Percentiles rank a stretch among this genome's conserved stretches.
Evolutionary conservation across 2,113 vertebrate genomes (phyloP).

Genomic region (Scortum barcoo): DNA sequence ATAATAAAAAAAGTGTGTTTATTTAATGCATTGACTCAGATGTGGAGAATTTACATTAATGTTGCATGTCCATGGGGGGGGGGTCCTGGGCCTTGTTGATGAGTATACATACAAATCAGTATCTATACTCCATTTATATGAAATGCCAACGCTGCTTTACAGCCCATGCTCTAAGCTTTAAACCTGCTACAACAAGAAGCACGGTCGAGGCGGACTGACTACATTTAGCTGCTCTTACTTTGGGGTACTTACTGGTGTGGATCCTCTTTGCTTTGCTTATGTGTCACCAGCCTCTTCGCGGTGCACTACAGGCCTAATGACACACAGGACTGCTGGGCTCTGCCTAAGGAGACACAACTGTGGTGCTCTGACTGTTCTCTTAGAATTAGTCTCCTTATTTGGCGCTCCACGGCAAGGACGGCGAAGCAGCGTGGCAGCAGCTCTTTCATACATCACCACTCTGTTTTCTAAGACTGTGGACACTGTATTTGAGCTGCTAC

Average conservation of each 20-base stretch:
- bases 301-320: constrained; percentile 39
- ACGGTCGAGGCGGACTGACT: neutral
- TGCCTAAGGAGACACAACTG: constrained; percentile 14
- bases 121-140: neutral
- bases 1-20: no score
- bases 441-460: neutral
- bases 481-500: no score
- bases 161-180: constrained; percentile 7
- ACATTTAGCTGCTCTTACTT: constrained; percentile 17
- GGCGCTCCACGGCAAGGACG: neutral
- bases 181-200: neutral
- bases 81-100: no score
- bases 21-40: no score
- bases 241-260: constrained; percentile 13
- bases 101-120: neutral
- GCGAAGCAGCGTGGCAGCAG: neutral
- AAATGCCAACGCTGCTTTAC: neutral
- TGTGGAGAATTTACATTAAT: no score
- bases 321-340: constrained; percentile 2
- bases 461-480: neutral
- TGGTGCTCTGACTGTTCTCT: constrained; percentile 9
- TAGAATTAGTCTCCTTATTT: neutral
- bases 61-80: no score
- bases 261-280: constrained; percentile 27
- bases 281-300: constrained; percentile 26